These are phyloP conservation scores for Littorina saxatilis DNA, from an alignment of 1,140 invertebrate species.

Conservation along the genomic window DNA sequence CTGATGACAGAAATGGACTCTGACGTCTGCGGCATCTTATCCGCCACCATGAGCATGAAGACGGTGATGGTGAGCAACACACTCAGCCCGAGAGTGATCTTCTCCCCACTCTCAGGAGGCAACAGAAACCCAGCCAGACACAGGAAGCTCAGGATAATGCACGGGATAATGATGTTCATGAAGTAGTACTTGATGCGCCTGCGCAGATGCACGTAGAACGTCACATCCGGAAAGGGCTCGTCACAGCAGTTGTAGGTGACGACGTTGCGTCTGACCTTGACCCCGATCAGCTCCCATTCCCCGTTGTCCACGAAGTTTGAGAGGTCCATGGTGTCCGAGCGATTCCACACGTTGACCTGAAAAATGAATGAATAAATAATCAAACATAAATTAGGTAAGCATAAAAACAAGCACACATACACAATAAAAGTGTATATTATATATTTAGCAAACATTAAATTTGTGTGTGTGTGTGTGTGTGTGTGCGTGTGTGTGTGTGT, in stretches of 20 bases:
- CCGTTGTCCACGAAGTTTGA: constrained; percentile 71
- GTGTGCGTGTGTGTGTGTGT: too few species aligned
- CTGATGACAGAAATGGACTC: constrained; percentile 80
- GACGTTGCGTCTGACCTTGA: constrained; percentile 78
- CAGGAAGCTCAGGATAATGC: constrained; percentile 78
- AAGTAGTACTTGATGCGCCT: constrained; percentile 76
- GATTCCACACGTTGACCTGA: constrained; percentile 83
- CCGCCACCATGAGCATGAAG: constrained; percentile 80
- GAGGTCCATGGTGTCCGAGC: constrained; percentile 79
- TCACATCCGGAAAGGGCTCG: constrained; percentile 75
- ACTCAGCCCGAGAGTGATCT: constrained; percentile 80
- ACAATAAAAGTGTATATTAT: too few species aligned
- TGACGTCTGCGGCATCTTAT: constrained; percentile 80
- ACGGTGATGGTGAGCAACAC: constrained; percentile 80
- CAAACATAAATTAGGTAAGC: too few species aligned
- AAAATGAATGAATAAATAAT: constrained; percentile 73
- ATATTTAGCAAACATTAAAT: too few species aligned
- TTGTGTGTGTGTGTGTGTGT: too few species aligned
- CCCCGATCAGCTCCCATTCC: constrained; percentile 66
- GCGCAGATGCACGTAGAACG: constrained; percentile 75
- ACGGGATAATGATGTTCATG: constrained; percentile 80
- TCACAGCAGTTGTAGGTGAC: constrained; percentile 84
- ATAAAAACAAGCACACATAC: not conserved
- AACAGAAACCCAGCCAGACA: constrained; percentile 80
- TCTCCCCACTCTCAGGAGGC: constrained; percentile 80